Conservation (phyloP, 1,140 invertebrate species). For the Trichonephila clavipes region DNA sequence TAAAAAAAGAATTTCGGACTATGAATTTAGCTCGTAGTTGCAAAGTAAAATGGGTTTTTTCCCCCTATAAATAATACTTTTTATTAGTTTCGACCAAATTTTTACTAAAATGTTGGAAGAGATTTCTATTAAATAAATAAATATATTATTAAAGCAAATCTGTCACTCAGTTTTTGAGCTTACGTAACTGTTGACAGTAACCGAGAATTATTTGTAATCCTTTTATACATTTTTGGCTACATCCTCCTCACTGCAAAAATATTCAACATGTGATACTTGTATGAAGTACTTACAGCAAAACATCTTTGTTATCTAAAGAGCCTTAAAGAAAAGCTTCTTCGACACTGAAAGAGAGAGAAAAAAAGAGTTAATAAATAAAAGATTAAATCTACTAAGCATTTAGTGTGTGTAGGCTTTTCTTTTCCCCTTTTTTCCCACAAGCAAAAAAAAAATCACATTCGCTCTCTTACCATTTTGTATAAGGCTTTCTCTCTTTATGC, state of each 20-base stretch:
- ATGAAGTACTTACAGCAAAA: background rate
- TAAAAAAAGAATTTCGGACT: too few species aligned
- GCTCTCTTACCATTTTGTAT: background rate
- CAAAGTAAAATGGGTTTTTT: too few species aligned
- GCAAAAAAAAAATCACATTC: background rate
- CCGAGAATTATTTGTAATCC: background rate
- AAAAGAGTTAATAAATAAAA: background rate
- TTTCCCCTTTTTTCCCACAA: background rate
- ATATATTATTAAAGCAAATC: too few species aligned
- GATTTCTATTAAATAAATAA: too few species aligned
- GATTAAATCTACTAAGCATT: background rate
- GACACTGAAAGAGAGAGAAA: background rate
- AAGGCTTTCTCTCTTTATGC: background rate
- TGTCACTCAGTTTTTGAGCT: too few species aligned
- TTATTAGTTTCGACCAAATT: too few species aligned
- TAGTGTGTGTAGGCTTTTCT: background rate
- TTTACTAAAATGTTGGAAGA: too few species aligned
- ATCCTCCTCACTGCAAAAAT: background rate
- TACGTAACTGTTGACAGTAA: too few species aligned
- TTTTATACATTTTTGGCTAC: background rate
- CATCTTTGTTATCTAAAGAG: constrained; percentile 7
- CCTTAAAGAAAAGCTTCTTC: background rate
- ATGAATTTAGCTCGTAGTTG: too few species aligned
- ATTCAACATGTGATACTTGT: background rate
- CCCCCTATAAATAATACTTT: too few species aligned